These are phyloP conservation scores for Fissipunctia ypsillon DNA, from an alignment of 2,888 invertebrate species.

Conservation along the genomic window DNA sequence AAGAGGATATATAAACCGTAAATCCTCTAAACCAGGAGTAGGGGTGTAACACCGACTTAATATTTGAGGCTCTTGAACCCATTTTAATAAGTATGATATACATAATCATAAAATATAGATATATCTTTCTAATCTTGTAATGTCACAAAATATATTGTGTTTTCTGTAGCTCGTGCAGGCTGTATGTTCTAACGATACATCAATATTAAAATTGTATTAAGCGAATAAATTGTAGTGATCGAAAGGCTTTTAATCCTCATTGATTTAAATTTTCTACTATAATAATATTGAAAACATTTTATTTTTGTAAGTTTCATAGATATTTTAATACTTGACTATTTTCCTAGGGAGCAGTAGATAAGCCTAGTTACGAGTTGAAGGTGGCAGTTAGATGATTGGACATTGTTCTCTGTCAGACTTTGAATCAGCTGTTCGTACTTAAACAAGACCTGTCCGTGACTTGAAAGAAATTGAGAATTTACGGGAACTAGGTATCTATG, in stretches of 20 bases:
- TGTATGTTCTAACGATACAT: no score
- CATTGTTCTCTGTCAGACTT: constrained; percentile 55
- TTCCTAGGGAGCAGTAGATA: constrained; percentile 49
- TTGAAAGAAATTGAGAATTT: background rate
- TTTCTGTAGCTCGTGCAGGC: background rate
- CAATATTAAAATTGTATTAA: background rate
- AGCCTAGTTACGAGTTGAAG: constrained; percentile 54
- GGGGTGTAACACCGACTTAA: constrained; percentile 42
- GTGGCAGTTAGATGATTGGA: constrained; percentile 54
- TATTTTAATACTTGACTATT: constrained; percentile 59
- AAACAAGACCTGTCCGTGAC: background rate
- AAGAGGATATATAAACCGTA: constrained; percentile 58
- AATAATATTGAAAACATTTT: background rate
- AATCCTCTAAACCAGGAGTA: constrained; percentile 51
- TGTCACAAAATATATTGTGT: background rate
- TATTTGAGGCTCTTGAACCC: constrained; percentile 43
- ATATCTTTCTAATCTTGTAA: background rate
- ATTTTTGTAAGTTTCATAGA: constrained; percentile 21
- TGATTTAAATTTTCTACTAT: background rate
- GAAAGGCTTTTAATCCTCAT: background rate
- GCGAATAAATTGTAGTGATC: background rate
- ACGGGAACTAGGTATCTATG: background rate
- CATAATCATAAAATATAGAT: no score
- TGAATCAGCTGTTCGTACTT: constrained; percentile 17
- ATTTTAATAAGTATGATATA: constrained; percentile 49